Percentiles rank a stretch among this genome's conserved stretches.
phyloP scores from a whole-genome alignment of 1,140 invertebrate species.

The Xylocopa sonorina region DNA sequence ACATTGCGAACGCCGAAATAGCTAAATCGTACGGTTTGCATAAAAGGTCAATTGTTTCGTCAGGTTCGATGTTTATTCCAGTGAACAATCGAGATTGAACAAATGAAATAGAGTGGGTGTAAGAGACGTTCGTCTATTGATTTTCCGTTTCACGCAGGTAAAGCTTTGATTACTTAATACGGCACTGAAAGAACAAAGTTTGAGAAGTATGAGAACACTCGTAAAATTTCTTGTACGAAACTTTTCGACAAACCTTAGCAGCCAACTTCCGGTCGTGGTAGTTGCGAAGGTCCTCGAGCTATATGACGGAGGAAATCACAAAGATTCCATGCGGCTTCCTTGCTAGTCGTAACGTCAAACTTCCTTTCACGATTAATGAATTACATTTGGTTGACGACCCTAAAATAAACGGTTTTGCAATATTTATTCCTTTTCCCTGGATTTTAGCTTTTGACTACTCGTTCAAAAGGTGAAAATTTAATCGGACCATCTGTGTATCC shows the following conservation, averaged over 20 bases:
- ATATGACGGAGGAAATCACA: slow-evolving; percentile 8
- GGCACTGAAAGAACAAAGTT: too few species aligned
- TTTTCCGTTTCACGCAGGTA: too few species aligned
- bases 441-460: too few species aligned
- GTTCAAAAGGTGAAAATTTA: too few species aligned
- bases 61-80: not conserved
- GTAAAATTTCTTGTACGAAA: too few species aligned
- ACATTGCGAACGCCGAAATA: too few species aligned
- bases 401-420: not conserved
- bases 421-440: too few species aligned
- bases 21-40: not conserved
- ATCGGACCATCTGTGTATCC: too few species aligned
- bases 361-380: not conserved
- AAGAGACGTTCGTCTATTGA: not conserved
- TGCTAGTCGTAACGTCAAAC: not conserved
- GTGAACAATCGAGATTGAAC: not conserved
- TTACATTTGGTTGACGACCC: not conserved
- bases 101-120: not conserved
- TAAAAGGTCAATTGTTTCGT: not conserved
- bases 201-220: too few species aligned
- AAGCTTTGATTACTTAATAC: too few species aligned
- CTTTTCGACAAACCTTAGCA: slow-evolving; percentile 6
- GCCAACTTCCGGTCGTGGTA: slow-evolving; percentile 22
- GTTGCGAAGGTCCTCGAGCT: not conserved
- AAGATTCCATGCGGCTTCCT: slow-evolving; percentile 9